A percentile compares a stretch with the other conserved stretches of the same genome.
These are phyloP conservation scores for Diabrotica virgifera DNA, from an alignment of 1,140 invertebrate species.

Conservation along the genomic window DNA sequence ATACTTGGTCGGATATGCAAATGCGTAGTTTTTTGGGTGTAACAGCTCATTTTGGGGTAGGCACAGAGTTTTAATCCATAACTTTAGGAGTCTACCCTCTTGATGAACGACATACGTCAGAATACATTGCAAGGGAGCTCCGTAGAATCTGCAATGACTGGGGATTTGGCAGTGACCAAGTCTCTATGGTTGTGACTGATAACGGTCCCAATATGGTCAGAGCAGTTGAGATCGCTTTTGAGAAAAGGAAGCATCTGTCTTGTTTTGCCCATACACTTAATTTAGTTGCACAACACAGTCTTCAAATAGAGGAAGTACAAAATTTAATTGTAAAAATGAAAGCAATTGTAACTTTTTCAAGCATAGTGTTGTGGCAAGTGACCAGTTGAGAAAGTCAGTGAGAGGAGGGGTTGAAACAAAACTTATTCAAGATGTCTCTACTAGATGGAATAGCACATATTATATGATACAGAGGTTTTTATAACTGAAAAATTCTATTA, in stretches of 20 bases:
- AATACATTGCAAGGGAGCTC: slow-evolving; percentile 41
- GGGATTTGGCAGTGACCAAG: slow-evolving; percentile 43
- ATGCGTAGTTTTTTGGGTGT: too few relatives aligned
- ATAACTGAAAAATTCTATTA: too few relatives aligned
- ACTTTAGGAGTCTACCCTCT: too few relatives aligned
- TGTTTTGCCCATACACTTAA: slow-evolving; percentile 51
- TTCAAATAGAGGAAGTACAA: slow-evolving; percentile 17
- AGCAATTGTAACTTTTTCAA: slow-evolving; percentile 46
- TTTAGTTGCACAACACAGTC: slow-evolving; percentile 41
- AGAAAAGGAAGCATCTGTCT: slow-evolving; percentile 45
- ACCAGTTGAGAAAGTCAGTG: slow-evolving; percentile 44
- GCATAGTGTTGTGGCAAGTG: slow-evolving; percentile 43
- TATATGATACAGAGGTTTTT: too few relatives aligned
- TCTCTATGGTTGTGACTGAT: slow-evolving; percentile 47
- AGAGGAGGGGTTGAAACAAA: slow-evolving; percentile 38
- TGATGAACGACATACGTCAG: slow-evolving; percentile 38
- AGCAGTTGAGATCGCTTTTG: slow-evolving; percentile 46
- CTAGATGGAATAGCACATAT: too few relatives aligned
- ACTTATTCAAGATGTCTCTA: too few relatives aligned
- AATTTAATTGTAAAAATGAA: slow-evolving; percentile 41
- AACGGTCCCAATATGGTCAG: slow-evolving; percentile 49
- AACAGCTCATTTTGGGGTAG: too few relatives aligned
- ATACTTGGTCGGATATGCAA: too few relatives aligned
- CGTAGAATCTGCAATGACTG: slow-evolving; percentile 43
- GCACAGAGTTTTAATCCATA: too few relatives aligned